Evolutionary conservation across 2,797 vertebrate genomes (phyloP).

Genomic region (Lerista edwardsae): DNA sequence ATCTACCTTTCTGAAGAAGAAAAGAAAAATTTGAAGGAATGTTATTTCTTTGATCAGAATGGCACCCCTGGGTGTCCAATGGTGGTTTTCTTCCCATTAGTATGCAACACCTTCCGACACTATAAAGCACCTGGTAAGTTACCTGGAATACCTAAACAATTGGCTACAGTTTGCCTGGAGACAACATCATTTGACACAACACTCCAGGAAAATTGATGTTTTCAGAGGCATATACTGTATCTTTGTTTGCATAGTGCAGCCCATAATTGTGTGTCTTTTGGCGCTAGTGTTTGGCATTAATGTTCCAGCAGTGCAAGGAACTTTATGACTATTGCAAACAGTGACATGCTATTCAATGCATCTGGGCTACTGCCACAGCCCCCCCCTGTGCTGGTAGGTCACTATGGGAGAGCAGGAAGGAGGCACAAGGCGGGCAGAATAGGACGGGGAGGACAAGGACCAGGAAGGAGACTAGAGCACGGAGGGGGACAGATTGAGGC

Average conservation of each 20-base stretch:
- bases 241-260: not conserved
- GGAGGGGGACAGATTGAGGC: too few species aligned
- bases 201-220: not conserved
- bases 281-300: too few species aligned
- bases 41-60: slow-evolving; percentile 82
- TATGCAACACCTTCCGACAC: slow-evolving; percentile 80
- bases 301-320: too few species aligned
- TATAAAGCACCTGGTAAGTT: slow-evolving; percentile 85
- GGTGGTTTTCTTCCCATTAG: slow-evolving; percentile 85
- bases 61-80: slow-evolving; percentile 76
- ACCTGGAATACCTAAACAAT: not conserved
- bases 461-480: too few species aligned
- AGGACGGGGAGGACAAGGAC: too few species aligned
- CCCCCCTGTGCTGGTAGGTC: too few species aligned
- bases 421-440: too few species aligned
- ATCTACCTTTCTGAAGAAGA: slow-evolving; percentile 74
- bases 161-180: not conserved
- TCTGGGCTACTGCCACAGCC: too few species aligned
- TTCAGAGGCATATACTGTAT: not conserved
- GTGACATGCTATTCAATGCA: too few species aligned
- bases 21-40: slow-evolving; percentile 79
- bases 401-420: too few species aligned
- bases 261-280: not conserved
- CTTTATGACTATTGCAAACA: too few species aligned
- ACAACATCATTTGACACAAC: too few species aligned